Evolutionary conservation across 2,797 vertebrate genomes (phyloP).

Genomic region (Squalus acanthias): DNA sequence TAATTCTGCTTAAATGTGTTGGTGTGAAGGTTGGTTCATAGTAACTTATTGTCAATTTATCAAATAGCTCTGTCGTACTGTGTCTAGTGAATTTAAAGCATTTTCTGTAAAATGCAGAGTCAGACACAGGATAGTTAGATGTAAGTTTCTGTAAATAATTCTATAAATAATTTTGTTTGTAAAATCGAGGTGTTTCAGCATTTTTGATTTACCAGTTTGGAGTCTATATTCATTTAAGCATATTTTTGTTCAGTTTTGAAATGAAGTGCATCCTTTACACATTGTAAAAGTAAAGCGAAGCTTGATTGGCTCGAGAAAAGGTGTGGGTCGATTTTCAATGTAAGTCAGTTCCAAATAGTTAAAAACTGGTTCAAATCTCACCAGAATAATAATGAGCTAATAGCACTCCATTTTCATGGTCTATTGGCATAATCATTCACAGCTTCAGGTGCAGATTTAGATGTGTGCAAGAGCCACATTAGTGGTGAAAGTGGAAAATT

Average conservation of each 20-base stretch:
- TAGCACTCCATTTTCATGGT: neutral
- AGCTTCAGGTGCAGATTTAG: neutral
- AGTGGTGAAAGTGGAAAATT: too few species aligned
- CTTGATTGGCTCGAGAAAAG: too few species aligned
- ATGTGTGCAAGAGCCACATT: too few species aligned
- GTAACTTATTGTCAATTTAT: neutral
- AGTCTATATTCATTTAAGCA: too few species aligned
- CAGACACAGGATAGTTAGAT: neutral
- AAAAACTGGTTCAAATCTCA: neutral
- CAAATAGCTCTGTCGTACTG: neutral
- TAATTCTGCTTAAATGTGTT: neutral
- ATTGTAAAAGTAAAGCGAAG: too few species aligned
- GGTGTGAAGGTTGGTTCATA: neutral
- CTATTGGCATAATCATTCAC: neutral
- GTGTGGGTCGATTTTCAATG: too few species aligned
- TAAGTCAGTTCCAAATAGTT: neutral
- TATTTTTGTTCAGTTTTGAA: too few species aligned
- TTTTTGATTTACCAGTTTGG: too few species aligned
- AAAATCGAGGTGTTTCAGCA: too few species aligned
- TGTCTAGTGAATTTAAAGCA: neutral
- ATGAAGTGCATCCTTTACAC: too few species aligned
- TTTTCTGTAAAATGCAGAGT: neutral
- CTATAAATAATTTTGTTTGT: too few species aligned
- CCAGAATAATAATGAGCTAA: too few species aligned
- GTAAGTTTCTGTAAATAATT: neutral